These are phyloP conservation scores for Lacerta bilineata DNA, from an alignment of 2,797 vertebrate species.

Conservation along the genomic window DNA sequence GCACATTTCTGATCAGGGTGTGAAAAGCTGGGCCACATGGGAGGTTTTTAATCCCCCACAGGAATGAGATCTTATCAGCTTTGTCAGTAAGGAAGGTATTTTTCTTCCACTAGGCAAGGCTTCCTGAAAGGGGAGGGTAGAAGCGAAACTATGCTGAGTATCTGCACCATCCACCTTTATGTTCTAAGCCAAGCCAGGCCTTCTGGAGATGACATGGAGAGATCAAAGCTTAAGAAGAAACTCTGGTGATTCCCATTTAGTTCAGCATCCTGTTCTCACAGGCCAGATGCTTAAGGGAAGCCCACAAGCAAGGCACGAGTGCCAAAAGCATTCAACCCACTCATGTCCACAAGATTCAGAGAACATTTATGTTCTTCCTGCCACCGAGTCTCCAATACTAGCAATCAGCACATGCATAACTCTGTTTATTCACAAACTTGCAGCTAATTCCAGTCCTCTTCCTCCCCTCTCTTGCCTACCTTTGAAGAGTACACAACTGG, in stretches of 20 bases:
- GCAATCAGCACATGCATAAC: neutral
- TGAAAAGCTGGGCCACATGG: neutral
- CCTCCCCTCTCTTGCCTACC: neutral
- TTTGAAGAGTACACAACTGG: neutral
- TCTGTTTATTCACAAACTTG: neutral
- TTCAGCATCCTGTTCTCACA: no score
- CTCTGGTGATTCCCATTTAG: no score
- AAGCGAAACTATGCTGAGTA: neutral
- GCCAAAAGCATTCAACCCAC: no score
- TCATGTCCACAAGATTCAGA: no score
- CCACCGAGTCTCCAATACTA: neutral
- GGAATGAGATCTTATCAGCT: conserved; percentile 20
- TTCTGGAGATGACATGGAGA: neutral
- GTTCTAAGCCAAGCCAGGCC: neutral
- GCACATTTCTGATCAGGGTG: neutral
- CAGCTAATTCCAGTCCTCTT: neutral
- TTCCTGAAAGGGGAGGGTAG: neutral
- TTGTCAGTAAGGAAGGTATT: neutral
- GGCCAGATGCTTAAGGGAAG: no score
- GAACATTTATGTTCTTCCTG: neutral
- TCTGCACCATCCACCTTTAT: neutral
- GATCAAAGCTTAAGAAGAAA: no score
- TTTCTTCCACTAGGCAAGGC: neutral
- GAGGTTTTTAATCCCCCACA: neutral
- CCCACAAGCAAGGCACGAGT: no score